These are phyloP conservation scores for Noctua janthina DNA, from an alignment of 2,888 invertebrate species.

Conservation along the genomic window DNA sequence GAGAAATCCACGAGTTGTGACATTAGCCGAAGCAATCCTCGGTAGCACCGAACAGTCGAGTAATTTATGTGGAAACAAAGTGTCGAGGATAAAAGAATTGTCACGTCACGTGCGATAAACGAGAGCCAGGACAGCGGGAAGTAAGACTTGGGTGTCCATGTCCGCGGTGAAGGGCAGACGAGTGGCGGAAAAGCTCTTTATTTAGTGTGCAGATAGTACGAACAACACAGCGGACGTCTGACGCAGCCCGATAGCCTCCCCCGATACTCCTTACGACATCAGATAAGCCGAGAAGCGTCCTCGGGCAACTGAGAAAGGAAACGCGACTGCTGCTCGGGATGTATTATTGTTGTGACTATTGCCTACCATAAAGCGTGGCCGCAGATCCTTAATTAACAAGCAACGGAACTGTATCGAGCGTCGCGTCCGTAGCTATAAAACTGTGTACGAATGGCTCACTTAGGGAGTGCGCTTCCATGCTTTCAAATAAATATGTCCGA, in stretches of 20 bases:
- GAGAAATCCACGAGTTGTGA: slow-evolving; percentile 81
- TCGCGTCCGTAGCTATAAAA: slow-evolving; percentile 67
- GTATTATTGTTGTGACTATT: slow-evolving; percentile 85
- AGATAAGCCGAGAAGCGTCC: slow-evolving; percentile 80
- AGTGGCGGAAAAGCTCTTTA: slow-evolving; percentile 78
- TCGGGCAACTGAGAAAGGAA: slow-evolving; percentile 80
- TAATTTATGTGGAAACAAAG: slow-evolving; percentile 87
- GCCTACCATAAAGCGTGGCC: slow-evolving; percentile 80
- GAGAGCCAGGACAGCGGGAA: slow-evolving; percentile 72
- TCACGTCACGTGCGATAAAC: slow-evolving; percentile 85
- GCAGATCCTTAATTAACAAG: slow-evolving; percentile 84
- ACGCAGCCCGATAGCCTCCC: slow-evolving; percentile 76
- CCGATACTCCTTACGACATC: slow-evolving; percentile 83
- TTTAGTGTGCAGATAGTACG: slow-evolving; percentile 79
- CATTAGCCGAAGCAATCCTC: slow-evolving; percentile 79
- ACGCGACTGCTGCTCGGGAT: slow-evolving; percentile 75
- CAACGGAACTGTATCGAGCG: slow-evolving; percentile 78
- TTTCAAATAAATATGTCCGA: slow-evolving; percentile 85
- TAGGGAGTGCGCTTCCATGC: slow-evolving; percentile 74
- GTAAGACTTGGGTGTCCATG: slow-evolving; percentile 71
- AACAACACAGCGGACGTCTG: slow-evolving; percentile 78
- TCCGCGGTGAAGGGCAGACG: slow-evolving; percentile 69
- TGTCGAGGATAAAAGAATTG: slow-evolving; percentile 84
- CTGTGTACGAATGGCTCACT: slow-evolving; percentile 75
- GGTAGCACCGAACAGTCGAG: slow-evolving; percentile 79